Evolutionary conservation across 2,113 vertebrate species (phyloP).

Genomic region (Amphiprion ocellaris): DNA sequence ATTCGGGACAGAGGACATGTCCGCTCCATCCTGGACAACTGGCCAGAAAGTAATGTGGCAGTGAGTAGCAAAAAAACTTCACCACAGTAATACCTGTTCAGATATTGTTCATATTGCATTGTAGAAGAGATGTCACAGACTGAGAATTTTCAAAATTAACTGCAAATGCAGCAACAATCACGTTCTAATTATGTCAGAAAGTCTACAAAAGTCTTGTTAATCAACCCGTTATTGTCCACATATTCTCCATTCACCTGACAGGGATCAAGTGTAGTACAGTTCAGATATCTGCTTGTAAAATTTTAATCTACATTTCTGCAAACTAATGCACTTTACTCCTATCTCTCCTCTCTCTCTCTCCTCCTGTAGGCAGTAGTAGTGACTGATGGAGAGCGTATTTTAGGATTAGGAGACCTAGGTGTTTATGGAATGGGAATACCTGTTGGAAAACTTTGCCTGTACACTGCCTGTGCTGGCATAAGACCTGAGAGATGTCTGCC

Average conservation of each 20-base stretch:
- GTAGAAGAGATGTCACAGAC: not conserved
- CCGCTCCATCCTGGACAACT: conserved; percentile 96
- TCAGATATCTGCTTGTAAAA: not conserved
- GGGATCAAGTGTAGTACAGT: not conserved
- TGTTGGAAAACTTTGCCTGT: conserved; percentile 95
- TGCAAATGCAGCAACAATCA: not conserved
- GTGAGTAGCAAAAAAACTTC: conserved; percentile 74
- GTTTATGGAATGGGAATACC: conserved; percentile 99
- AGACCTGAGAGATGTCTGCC: conserved; percentile 93
- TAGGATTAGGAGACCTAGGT: conserved; percentile 95
- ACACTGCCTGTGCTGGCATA: conserved; percentile 96
- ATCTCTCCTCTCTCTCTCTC: not conserved
- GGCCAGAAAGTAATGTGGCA: conserved; percentile 95
- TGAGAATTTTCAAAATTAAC: not conserved
- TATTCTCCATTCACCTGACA: not conserved
- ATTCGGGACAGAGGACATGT: conserved; percentile 96
- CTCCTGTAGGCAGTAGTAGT: conserved; percentile 93
- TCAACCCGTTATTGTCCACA: not conserved
- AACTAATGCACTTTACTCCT: not conserved
- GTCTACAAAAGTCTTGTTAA: not conserved
- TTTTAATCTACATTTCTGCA: conserved; percentile 5
- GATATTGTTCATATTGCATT: not conserved
- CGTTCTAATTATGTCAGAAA: not conserved
- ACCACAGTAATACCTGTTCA: not conserved
- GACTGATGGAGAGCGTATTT: conserved; percentile 96